These are phyloP conservation scores for Oceanodroma tethys DNA, from an alignment of 2,113 vertebrate species.

Conservation along the genomic window DNA sequence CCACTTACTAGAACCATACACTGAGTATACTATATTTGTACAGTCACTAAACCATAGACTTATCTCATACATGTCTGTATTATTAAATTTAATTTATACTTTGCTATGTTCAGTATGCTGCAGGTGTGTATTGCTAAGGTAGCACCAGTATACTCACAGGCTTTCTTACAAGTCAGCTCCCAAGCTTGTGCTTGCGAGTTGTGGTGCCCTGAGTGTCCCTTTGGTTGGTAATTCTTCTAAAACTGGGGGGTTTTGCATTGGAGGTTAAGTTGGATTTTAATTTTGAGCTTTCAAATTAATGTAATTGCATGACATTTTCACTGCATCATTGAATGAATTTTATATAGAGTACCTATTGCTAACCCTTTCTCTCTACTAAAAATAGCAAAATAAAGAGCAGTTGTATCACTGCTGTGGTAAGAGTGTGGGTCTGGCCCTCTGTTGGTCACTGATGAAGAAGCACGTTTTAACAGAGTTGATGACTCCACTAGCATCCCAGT, in stretches of 20 bases:
- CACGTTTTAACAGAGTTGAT: background rate
- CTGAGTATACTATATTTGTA: rapidly evolving
- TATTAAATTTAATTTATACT: background rate
- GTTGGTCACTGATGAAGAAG: background rate
- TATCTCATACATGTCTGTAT: rapidly evolving
- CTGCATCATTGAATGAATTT: background rate
- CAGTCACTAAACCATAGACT: background rate
- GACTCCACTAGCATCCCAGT: background rate
- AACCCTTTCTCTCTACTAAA: background rate
- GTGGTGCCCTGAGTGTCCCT: background rate
- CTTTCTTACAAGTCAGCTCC: background rate
- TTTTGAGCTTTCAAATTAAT: background rate
- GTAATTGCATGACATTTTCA: background rate
- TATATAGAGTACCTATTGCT: background rate
- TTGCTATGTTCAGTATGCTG: background rate
- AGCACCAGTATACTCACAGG: background rate
- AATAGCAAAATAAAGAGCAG: background rate
- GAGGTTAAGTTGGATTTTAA: background rate
- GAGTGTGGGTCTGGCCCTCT: background rate
- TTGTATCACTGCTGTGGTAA: background rate
- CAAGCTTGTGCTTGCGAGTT: background rate
- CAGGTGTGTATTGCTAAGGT: background rate
- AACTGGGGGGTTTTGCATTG: background rate
- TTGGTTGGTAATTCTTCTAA: background rate
- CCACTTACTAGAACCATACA: background rate